Conservation (phyloP, 2,888 invertebrate species). For the Eucriotettix oculatus region DNA sequence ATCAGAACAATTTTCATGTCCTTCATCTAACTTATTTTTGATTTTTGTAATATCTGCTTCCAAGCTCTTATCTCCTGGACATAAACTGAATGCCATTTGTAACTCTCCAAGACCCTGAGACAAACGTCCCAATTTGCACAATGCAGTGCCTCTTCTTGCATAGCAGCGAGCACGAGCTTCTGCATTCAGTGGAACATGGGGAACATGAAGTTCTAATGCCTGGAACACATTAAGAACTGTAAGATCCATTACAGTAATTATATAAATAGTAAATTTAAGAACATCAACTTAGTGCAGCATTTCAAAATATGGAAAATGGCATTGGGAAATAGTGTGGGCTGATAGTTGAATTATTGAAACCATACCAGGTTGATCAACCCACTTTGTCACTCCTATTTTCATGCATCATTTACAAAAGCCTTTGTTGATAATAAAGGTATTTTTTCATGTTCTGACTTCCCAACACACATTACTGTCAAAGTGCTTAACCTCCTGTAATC, state of each 20-base stretch:
- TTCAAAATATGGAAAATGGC: too few species aligned
- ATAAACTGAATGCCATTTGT: slow-evolving; percentile 50
- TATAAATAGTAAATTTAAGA: background rate
- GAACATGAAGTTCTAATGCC: slow-evolving; percentile 58
- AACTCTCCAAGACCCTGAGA: slow-evolving; percentile 57
- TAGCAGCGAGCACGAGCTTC: slow-evolving; percentile 54
- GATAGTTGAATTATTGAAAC: too few species aligned
- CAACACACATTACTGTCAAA: too few species aligned
- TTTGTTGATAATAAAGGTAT: too few species aligned
- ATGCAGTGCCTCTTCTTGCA: slow-evolving; percentile 54
- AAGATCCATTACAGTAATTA: background rate
- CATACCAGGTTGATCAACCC: too few species aligned
- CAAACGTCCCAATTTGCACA: slow-evolving; percentile 49
- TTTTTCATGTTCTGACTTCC: too few species aligned
- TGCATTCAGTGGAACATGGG: slow-evolving; percentile 53
- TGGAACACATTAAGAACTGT: slow-evolving; percentile 17
- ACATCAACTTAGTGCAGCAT: too few species aligned
- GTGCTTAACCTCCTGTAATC: too few species aligned
- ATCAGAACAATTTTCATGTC: background rate
- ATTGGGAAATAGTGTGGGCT: too few species aligned
- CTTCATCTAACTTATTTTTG: background rate
- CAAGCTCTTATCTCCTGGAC: slow-evolving; percentile 43
- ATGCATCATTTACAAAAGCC: too few species aligned
- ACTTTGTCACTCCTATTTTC: too few species aligned
- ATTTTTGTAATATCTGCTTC: slow-evolving; percentile 35